phyloP scores from a whole-genome alignment of 2,113 vertebrate species.

The Oenanthe melanoleuca region DNA sequence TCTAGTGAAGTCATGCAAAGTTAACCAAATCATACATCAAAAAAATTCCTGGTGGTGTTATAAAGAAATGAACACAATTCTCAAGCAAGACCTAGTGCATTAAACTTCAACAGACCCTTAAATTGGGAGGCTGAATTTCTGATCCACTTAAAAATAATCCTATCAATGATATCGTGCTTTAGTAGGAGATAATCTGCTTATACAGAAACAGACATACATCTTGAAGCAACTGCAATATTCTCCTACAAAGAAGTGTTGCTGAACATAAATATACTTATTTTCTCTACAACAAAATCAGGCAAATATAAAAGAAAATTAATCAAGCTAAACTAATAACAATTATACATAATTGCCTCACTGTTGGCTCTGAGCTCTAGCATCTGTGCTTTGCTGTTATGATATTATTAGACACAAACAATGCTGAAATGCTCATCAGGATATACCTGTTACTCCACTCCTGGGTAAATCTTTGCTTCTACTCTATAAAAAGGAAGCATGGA shows the following conservation, averaged over 20 bases:
- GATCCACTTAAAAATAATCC: neutral
- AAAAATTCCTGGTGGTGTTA: neutral
- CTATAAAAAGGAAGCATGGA: neutral
- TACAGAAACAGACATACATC: neutral
- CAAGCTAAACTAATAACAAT: neutral
- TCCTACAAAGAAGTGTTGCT: neutral
- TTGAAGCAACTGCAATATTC: neutral
- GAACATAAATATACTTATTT: neutral
- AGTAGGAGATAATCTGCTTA: neutral
- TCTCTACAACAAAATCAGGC: neutral
- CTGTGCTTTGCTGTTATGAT: neutral
- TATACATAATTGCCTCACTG: neutral
- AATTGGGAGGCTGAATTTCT: neutral
- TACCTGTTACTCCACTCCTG: neutral
- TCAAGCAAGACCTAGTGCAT: neutral
- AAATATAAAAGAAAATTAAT: slow-evolving; percentile 23
- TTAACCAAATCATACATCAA: neutral
- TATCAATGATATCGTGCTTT: neutral
- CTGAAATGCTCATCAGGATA: neutral
- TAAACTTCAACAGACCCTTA: neutral
- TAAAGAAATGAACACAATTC: neutral
- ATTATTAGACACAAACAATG: neutral
- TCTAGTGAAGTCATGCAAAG: neutral
- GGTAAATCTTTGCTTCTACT: neutral
- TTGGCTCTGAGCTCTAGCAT: neutral